Evolutionary conservation across 2,888 invertebrate species (phyloP).

Genomic region (Sesamia inferens): DNA sequence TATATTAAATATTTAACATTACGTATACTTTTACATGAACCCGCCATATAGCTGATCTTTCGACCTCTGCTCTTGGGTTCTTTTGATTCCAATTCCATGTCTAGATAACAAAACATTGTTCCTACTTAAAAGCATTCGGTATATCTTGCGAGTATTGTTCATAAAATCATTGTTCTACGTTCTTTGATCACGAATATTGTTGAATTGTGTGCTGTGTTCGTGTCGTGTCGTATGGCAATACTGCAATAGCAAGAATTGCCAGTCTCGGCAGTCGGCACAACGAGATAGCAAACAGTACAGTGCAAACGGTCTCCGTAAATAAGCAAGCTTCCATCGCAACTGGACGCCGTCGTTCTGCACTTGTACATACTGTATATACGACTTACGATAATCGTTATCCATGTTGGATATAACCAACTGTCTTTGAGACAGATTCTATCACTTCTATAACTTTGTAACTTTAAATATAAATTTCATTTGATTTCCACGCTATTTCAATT

Average conservation of each 20-base stretch:
- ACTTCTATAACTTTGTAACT: constrained; percentile 29
- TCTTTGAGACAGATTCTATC: constrained; percentile 26
- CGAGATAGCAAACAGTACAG: constrained; percentile 79
- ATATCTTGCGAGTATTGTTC: constrained; percentile 54
- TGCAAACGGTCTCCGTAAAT: constrained; percentile 81
- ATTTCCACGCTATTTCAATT: constrained; percentile 45
- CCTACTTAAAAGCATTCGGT: constrained; percentile 48
- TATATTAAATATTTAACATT: constrained; percentile 56
- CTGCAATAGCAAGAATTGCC: constrained; percentile 68
- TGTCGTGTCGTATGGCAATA: constrained; percentile 64
- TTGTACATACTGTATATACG: constrained; percentile 26
- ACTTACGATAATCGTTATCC: constrained; percentile 49
- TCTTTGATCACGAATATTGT: constrained; percentile 61
- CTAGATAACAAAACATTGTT: constrained; percentile 50
- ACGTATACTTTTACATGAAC: constrained; percentile 32
- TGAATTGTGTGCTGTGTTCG: constrained; percentile 47
- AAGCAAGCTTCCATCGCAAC: constrained; percentile 75
- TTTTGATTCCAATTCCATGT: constrained; percentile 58
- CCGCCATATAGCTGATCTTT: constrained; percentile 34
- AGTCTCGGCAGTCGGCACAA: constrained; percentile 68
- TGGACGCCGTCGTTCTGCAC: constrained; percentile 45
- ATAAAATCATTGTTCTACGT: constrained; percentile 63
- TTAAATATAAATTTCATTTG: constrained; percentile 28
- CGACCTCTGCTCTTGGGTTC: constrained; percentile 51
- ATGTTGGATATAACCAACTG: constrained; percentile 34